A percentile compares a stretch with the other conserved stretches of the same genome.
These are phyloP conservation scores for Sisor rabdophorus DNA, from an alignment of 2,113 vertebrate genomes.

Conservation along the genomic window DNA sequence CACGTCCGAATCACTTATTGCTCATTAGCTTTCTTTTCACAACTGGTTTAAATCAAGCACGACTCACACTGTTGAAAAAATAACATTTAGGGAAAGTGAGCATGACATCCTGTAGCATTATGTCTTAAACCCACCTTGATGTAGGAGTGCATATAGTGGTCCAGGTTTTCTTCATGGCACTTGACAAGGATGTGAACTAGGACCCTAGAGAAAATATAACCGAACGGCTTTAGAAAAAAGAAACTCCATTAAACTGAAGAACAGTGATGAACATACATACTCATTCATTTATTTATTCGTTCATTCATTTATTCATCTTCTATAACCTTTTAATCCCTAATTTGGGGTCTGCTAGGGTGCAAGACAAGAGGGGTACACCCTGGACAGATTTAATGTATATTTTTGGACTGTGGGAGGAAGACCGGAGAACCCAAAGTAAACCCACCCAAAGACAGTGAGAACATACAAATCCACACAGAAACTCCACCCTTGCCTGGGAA, in stretches of 20 bases:
- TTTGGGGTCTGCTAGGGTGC: too few species aligned
- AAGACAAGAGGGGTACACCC: too few species aligned
- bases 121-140: slow-evolving; percentile 73
- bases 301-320: too few species aligned
- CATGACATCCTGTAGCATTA: background rate
- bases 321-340: too few species aligned
- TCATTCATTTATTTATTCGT: too few species aligned
- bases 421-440: too few species aligned
- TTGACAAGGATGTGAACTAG: slow-evolving; percentile 88
- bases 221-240: slow-evolving; percentile 28
- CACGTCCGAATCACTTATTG: background rate
- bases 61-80: background rate
- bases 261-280: background rate
- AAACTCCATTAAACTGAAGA: background rate
- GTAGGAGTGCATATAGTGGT: slow-evolving; percentile 85
- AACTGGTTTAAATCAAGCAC: background rate
- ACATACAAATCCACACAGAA: too few species aligned
- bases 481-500: too few species aligned
- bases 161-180: slow-evolving; percentile 90
- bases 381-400: too few species aligned
- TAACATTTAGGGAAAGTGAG: background rate
- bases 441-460: too few species aligned
- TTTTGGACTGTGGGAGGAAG: too few species aligned
- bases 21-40: background rate
- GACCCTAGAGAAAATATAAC: slow-evolving; percentile 69